These are phyloP conservation scores for Thaumetopoea pityocampa DNA, from an alignment of 1,140 invertebrate species.

Conservation along the genomic window DNA sequence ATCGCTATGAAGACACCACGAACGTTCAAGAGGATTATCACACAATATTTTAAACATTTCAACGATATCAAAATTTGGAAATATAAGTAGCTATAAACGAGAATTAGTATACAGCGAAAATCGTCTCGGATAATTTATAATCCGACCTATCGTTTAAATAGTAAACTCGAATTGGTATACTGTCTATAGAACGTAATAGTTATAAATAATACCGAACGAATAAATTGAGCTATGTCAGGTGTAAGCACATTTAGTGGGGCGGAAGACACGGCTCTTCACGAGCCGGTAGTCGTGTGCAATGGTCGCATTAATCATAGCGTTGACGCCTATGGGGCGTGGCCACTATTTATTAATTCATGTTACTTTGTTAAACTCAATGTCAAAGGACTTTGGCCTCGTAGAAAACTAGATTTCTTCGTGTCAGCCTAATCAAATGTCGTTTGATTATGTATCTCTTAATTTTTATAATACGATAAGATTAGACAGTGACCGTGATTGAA, in stretches of 20 bases:
- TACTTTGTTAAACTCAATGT: conserved; percentile 58
- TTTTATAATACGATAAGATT: too few species aligned
- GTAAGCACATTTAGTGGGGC: conserved; percentile 27
- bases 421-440: conserved; percentile 4
- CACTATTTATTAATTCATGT: conserved; percentile 63
- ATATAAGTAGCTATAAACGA: conserved; percentile 35
- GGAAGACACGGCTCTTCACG: conserved; percentile 22
- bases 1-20: too few species aligned
- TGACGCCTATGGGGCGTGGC: conserved; percentile 65
- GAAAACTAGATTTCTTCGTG: conserved; percentile 10
- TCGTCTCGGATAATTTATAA: conserved; percentile 40
- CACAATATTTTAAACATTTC: too few species aligned
- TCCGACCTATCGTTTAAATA: conserved; percentile 45
- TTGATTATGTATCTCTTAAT: too few species aligned
- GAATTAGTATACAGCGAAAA: conserved; percentile 30
- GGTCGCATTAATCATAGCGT: conserved; percentile 58
- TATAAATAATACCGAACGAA: conserved; percentile 43
- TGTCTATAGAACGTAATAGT: conserved; percentile 32
- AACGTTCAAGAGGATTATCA: too few species aligned
- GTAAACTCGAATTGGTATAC: conserved; percentile 45
- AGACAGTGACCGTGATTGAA: too few species aligned
- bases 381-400: conserved; percentile 40
- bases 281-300: conserved; percentile 41
- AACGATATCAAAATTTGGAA: too few species aligned
- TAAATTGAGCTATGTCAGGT: conserved; percentile 40